These are phyloP conservation scores for Epicampocera succincta DNA, from an alignment of 2,888 invertebrate species.

Conservation along the genomic window DNA sequence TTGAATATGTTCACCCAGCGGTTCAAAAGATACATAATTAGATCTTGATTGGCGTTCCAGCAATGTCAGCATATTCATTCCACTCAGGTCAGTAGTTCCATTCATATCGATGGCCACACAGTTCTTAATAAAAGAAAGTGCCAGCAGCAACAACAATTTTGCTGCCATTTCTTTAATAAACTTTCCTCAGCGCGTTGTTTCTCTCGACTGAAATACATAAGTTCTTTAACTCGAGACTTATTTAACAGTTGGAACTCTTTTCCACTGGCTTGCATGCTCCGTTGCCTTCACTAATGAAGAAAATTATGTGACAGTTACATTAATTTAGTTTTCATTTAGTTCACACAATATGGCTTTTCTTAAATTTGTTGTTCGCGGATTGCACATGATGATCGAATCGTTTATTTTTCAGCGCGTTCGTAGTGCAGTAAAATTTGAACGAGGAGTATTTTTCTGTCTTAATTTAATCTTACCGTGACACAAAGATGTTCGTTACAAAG, in stretches of 20 bases:
- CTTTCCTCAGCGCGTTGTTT: neutral
- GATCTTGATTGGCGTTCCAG: slow-evolving; percentile 52
- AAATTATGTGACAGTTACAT: slow-evolving; percentile 15
- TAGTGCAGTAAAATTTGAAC: too few relatives aligned
- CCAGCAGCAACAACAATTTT: neutral
- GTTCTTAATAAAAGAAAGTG: neutral
- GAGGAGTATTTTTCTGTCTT: too few relatives aligned
- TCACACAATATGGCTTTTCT: slow-evolving; percentile 25
- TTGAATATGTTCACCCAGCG: slow-evolving; percentile 73
- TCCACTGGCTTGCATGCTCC: slow-evolving; percentile 65
- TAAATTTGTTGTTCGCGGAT: neutral
- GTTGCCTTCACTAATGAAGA: slow-evolving; percentile 33
- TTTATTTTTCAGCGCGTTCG: too few relatives aligned
- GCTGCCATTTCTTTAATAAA: slow-evolving; percentile 34
- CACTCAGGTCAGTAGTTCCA: slow-evolving; percentile 5
- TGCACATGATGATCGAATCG: neutral
- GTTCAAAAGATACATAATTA: slow-evolving; percentile 73
- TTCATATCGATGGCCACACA: slow-evolving; percentile 2
- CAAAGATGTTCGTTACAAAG: too few relatives aligned
- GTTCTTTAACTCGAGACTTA: slow-evolving; percentile 15
- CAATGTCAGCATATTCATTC: neutral
- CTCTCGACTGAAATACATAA: slow-evolving; percentile 27
- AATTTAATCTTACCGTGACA: too few relatives aligned
- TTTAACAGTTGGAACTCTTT: slow-evolving; percentile 32
- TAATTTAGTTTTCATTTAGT: slow-evolving; percentile 35